Evolutionary conservation across 1,140 invertebrate species (phyloP).

Genomic region (Drosophila bifasciata): DNA sequence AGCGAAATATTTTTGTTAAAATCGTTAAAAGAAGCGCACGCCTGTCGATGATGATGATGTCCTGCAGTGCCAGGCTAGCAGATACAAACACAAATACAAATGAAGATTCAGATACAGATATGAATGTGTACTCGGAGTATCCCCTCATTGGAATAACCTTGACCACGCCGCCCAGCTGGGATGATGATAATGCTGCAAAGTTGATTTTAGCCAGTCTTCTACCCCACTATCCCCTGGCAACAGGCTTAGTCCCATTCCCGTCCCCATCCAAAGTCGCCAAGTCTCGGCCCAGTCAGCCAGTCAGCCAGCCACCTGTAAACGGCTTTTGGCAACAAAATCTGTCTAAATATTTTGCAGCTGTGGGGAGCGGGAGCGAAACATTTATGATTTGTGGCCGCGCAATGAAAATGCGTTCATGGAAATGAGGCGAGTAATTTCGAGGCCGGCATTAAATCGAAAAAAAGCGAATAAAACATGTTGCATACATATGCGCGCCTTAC

Average conservation of each 20-base stretch:
- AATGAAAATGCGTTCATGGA: slow-evolving; percentile 69
- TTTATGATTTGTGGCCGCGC: slow-evolving; percentile 73
- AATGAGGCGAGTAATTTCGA: slow-evolving; percentile 47
- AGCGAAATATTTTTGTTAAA: slow-evolving; percentile 76
- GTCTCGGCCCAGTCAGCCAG: no score
- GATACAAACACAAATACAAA: slow-evolving; percentile 30
- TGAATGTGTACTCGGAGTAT: slow-evolving; percentile 28
- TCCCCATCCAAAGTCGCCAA: slow-evolving; percentile 1
- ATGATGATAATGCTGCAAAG: slow-evolving; percentile 64
- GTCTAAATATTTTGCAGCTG: slow-evolving; percentile 74
- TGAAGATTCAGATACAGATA: slow-evolving; percentile 24
- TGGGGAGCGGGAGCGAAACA: slow-evolving; percentile 31
- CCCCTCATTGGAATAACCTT: slow-evolving; percentile 62
- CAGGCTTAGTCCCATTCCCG: background rate
- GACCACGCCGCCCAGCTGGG: slow-evolving; percentile 73
- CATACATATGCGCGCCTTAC: slow-evolving; percentile 76
- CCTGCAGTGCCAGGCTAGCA: slow-evolving; percentile 61
- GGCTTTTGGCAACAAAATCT: slow-evolving; percentile 56
- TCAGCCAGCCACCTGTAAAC: slow-evolving; percentile 72
- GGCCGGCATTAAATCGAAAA: slow-evolving; percentile 24
- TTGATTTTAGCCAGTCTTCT: slow-evolving; percentile 20
- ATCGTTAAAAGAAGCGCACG: slow-evolving; percentile 78
- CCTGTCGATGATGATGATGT: slow-evolving; percentile 75
- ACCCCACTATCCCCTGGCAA: background rate
- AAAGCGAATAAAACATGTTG: slow-evolving; percentile 68